These are phyloP conservation scores for Orchesellides sinensis DNA, from an alignment of 2,888 invertebrate species.

Conservation along the genomic window DNA sequence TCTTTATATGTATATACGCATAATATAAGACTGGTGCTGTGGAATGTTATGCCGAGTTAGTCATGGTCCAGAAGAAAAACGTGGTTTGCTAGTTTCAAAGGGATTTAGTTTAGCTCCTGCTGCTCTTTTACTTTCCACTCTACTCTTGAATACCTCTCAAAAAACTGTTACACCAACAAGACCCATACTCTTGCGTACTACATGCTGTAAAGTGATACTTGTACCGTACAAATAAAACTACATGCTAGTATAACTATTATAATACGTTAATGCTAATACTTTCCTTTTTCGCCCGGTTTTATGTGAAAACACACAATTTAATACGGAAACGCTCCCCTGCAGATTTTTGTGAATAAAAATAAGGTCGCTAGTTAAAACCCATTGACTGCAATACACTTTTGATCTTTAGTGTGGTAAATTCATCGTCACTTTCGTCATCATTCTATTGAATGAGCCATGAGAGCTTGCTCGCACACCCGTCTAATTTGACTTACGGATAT, in stretches of 20 bases:
- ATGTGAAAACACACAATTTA: conserved; percentile 2
- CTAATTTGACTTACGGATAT: conserved; percentile 57
- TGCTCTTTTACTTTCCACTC: conserved; percentile 14
- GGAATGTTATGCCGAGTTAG: not conserved
- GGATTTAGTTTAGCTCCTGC: conserved; percentile 51
- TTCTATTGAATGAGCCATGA: conserved; percentile 30
- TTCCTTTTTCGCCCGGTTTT: too few species aligned
- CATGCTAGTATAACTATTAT: too few species aligned
- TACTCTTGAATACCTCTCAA: conserved; percentile 19
- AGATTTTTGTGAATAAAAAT: conserved; percentile 51
- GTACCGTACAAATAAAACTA: too few species aligned
- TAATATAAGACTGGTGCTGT: not conserved
- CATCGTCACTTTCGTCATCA: conserved; percentile 58
- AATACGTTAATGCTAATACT: too few species aligned
- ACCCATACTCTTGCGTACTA: too few species aligned
- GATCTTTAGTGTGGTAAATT: conserved; percentile 20
- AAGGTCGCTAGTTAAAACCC: conserved; percentile 39
- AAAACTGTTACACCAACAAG: conserved; percentile 33
- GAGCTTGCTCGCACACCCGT: conserved; percentile 8
- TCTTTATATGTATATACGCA: not conserved
- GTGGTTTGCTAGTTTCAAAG: conserved; percentile 56
- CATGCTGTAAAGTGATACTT: too few species aligned
- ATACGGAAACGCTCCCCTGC: conserved; percentile 33
- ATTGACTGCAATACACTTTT: conserved; percentile 16
- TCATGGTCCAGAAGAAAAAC: conserved; percentile 47